Evolutionary conservation across 1,140 invertebrate genomes (phyloP), one percentile per base, ranked within the genome.

Genomic region (Muscidifurax raptorellus): DNA sequence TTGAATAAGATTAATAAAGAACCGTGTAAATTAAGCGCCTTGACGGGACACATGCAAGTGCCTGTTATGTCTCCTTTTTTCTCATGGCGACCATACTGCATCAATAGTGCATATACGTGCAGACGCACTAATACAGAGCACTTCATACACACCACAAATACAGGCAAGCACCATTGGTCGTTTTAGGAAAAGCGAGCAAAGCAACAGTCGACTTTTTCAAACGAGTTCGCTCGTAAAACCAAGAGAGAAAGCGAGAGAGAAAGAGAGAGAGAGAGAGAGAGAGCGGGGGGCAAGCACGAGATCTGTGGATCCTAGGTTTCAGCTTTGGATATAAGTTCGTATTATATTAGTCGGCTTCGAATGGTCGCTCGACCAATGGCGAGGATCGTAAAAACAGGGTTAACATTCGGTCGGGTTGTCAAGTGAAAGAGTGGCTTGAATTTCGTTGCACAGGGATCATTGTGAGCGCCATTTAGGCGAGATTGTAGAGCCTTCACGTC

Each of bases 241-340:
- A 86, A 89, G 86, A 90, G 87, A 90, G 86, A 74, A 2, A 74
- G 36, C 32, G 64, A 3, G 30, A 64, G 75, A 83, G 66, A 85
- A 32, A 84, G 82, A 84, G 67, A 85, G 77, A 77, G 82, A 71
- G 59, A 74, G 81, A 67, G 77, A 69, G 69, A 44, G 32, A 84
- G 78, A 78, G 79, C 80, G 84, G 81, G n/a, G n/a, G n/a, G 80
- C 40, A n/a, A 71, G 75, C 66, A 59, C 80, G 78, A 69, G 52
- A 59, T 59, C 52, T 59, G 25, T 18, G 40, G 88, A 89, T 93
- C 89, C 90, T 91, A 92, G 90, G 90, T 90, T 92, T 91, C 88
- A 89, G 89, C 90, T 92, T 91, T 90, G 89, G 90, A 91, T 92
- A 92, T 93, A 93, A 93, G 91, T 92, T 91, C 88, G 90, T 92